Base-by-base conservation (phyloP, 2,113 vertebrate genomes). In the Ondatra zibethicus region DNA sequence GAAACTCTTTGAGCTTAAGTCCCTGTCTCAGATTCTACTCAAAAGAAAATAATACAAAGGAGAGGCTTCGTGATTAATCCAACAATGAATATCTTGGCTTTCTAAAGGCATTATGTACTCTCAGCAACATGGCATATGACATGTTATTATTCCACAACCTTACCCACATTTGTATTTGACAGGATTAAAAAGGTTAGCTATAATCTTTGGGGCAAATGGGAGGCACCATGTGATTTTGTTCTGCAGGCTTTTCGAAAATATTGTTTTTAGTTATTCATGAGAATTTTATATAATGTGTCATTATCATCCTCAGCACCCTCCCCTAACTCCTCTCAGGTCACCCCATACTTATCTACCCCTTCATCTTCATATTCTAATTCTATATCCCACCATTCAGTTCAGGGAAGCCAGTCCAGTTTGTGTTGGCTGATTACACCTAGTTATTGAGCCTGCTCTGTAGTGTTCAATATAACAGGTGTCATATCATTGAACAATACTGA, bases 31-130 rank as follows among this genome's bases (percentile, higher is more conserved):
- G 36, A 77, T 45, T 77, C 58, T 77, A 85, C 19, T 94, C 91
- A 45, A 77, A 85, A 10, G n/a, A 50, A 82, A 94, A 86, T 21
- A 90, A 93, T 77, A n/a, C 66, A 92, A 80, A 89, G 21, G 86
- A 29, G 78, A 92, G 21, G 19, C 10, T 90, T 89, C 55, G 58
- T 95, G 65, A 86, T 86, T 89, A 86, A 92, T 47, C 13, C 72
- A 80, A 58, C 42, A 52, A 12, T 78, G 63, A 92, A 84, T 61
- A 84, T 47, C 75, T 39, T 39, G 36, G 70, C n/a, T 73, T 39
- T 58, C 19, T 21, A 21, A 61, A 85, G 63, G 63, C 29, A 3
- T 29, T 86, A 25, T 42, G 16, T 2, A 90, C 3, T 86, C 61
- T n/a, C 39, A 85, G 50, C 23, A 85, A 21, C 55, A 94, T 31